Percentiles rank a stretch among this genome's conserved stretches.
These are phyloP conservation scores for Aphidius colemani DNA, from an alignment of 2,888 invertebrate species.

Conservation along the genomic window DNA sequence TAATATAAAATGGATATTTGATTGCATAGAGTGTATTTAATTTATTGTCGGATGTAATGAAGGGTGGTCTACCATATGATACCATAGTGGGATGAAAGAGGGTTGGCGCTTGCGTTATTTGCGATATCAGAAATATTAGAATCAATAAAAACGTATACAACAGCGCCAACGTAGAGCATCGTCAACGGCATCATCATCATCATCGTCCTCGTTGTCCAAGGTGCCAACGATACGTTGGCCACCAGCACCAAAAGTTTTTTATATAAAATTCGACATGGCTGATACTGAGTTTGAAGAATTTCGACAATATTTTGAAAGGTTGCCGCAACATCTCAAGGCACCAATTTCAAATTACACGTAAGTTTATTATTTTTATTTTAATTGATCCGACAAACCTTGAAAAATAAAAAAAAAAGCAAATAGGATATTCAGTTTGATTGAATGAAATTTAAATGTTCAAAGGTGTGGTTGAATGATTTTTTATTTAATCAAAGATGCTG, in stretches of 20 bases:
- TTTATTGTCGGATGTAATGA: too few species aligned
- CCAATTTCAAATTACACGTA: slow-evolving; percentile 88
- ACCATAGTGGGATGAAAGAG: too few species aligned
- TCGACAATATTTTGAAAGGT: slow-evolving; percentile 81
- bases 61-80: too few species aligned
- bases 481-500: background rate
- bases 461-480: too few species aligned
- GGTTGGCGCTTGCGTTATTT: slow-evolving; percentile 34
- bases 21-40: too few species aligned
- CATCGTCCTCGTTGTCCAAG: slow-evolving; percentile 28
- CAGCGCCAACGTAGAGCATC: slow-evolving; percentile 13
- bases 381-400: background rate
- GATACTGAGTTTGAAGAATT: slow-evolving; percentile 94
- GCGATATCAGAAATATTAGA: slow-evolving; percentile 29
- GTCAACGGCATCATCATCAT: slow-evolving; percentile 15
- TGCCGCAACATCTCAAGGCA: slow-evolving; percentile 78
- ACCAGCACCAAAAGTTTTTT: slow-evolving; percentile 30
- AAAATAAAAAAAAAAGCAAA: too few species aligned
- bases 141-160: slow-evolving; percentile 46
- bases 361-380: slow-evolving; percentile 60
- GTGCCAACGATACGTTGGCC: slow-evolving; percentile 36
- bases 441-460: too few species aligned
- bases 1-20: too few species aligned
- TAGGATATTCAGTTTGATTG: background rate
- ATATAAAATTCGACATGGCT: slow-evolving; percentile 68